A percentile compares a stretch with the other conserved stretches of the same genome.
These are phyloP conservation scores for Plebejus melissa DNA, from an alignment of 2,888 invertebrate genomes.

Conservation along the genomic window DNA sequence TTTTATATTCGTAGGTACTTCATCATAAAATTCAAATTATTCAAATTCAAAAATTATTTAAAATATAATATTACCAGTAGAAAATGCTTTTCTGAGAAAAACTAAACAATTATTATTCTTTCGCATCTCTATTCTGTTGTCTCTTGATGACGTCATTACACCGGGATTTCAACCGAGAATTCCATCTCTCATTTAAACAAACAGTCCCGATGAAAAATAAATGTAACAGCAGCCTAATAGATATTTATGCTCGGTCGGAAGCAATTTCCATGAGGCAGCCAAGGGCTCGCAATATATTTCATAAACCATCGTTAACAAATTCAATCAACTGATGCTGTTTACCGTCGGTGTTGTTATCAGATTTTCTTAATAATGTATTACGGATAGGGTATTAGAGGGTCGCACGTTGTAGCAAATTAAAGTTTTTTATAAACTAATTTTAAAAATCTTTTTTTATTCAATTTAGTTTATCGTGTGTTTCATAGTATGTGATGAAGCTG, in stretches of 20 bases:
- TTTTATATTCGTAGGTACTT: no score
- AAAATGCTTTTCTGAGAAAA: not conserved
- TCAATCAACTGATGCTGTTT: conserved; percentile 64
- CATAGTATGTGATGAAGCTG: no score
- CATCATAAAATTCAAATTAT: no score
- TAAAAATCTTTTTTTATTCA: no score
- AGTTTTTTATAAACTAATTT: not conserved
- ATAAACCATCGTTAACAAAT: conserved; percentile 56
- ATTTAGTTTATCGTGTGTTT: not conserved
- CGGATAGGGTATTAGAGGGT: not conserved
- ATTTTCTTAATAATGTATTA: conserved; percentile 37
- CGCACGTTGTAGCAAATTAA: not conserved
- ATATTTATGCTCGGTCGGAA: conserved; percentile 74
- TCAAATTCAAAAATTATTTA: no score
- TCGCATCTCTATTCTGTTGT: not conserved
- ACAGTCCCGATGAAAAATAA: conserved; percentile 68
- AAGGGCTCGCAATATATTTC: conserved; percentile 47
- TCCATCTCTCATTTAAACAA: conserved; percentile 55
- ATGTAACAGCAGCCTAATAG: conserved; percentile 67
- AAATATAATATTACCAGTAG: no score
- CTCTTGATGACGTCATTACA: conserved; percentile 30
- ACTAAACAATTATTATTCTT: not conserved
- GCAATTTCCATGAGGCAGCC: conserved; percentile 62
- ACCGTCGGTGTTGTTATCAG: conserved; percentile 48
- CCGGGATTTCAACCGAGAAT: conserved; percentile 43